phyloP scores from a whole-genome alignment of 2,888 invertebrate species.

The Cyrtodaria siliqua region DNA sequence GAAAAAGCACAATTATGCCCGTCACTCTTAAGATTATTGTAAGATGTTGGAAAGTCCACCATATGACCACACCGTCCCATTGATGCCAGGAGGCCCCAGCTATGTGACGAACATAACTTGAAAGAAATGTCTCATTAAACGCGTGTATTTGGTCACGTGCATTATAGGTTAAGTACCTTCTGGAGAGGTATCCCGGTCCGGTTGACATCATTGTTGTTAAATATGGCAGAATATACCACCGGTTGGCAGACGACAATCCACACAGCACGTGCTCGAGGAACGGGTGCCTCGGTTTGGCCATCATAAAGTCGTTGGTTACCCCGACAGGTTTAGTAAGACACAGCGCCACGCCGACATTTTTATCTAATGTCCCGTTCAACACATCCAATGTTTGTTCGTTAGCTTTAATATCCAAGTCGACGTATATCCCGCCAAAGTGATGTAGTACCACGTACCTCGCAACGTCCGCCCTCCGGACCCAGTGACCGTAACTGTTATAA shows the following conservation, averaged over 20 bases:
- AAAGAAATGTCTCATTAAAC: slow-evolving; percentile 8
- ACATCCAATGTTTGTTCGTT: background rate
- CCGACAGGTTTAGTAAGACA: slow-evolving; percentile 39
- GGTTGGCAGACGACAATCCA: slow-evolving; percentile 29
- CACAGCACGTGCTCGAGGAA: slow-evolving; percentile 42
- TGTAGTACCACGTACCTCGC: slow-evolving; percentile 40
- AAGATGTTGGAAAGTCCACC: slow-evolving; percentile 29
- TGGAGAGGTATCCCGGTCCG: slow-evolving; percentile 47
- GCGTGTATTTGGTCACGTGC: slow-evolving; percentile 13
- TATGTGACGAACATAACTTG: slow-evolving; percentile 33
- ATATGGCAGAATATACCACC: slow-evolving; percentile 48
- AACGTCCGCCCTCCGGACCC: slow-evolving; percentile 42
- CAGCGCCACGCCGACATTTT: slow-evolving; percentile 17
- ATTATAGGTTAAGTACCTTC: slow-evolving; percentile 18
- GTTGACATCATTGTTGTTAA: slow-evolving; percentile 50
- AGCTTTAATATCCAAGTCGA: slow-evolving; percentile 37
- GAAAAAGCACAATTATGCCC: too few species aligned
- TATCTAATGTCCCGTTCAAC: background rate
- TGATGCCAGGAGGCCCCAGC: slow-evolving; percentile 49
- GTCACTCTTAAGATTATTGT: too few species aligned
- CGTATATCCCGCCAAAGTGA: slow-evolving; percentile 44
- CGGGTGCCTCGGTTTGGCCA: slow-evolving; percentile 40
- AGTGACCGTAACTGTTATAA: slow-evolving; percentile 40
- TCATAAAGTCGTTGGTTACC: slow-evolving; percentile 51
- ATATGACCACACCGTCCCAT: slow-evolving; percentile 31